A percentile compares a stretch with the other conserved stretches of the same genome.
Conservation (phyloP, 2,888 invertebrate genomes). For the Ephialtes manifestator region DNA sequence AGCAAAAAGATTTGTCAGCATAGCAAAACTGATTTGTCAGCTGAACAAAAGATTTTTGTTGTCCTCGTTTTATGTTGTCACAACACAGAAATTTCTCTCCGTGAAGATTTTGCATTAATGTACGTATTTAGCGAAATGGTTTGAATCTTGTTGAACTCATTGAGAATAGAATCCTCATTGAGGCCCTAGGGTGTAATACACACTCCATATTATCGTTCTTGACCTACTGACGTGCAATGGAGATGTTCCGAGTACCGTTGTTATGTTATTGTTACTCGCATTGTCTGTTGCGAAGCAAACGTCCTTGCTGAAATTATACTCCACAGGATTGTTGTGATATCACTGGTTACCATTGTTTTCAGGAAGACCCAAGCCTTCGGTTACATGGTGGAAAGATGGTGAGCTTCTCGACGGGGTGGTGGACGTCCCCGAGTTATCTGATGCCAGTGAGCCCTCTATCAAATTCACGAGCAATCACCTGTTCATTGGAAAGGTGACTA, state of each 20-base stretch:
- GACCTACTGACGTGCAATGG: neutral
- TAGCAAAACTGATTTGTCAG: too few species aligned
- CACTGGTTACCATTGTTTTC: slow-evolving; percentile 71
- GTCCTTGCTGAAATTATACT: neutral
- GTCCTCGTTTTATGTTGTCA: too few species aligned
- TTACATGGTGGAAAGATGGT: slow-evolving; percentile 94
- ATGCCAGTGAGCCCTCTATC: slow-evolving; percentile 87
- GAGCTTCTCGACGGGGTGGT: slow-evolving; percentile 91
- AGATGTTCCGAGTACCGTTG: slow-evolving; percentile 20
- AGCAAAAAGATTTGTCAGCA: too few species aligned
- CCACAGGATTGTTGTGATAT: neutral
- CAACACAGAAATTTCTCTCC: too few species aligned
- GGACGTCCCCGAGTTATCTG: slow-evolving; percentile 86
- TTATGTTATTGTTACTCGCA: slow-evolving; percentile 1
- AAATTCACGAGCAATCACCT: slow-evolving; percentile 91
- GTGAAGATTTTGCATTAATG: neutral
- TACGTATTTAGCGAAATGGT: neutral
- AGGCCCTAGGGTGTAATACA: slow-evolving; percentile 11
- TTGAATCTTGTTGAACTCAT: slow-evolving; percentile 5
- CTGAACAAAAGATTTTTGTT: too few species aligned
- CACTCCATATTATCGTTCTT: slow-evolving; percentile 7
- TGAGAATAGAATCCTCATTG: neutral
- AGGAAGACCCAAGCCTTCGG: slow-evolving; percentile 94
- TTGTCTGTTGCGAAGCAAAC: neutral
- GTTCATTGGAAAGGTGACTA: slow-evolving; percentile 90